Percentiles rank a stretch among this genome's conserved stretches.
phyloP scores from a whole-genome alignment of 2,113 vertebrate genomes.

The Buteo buteo region DNA sequence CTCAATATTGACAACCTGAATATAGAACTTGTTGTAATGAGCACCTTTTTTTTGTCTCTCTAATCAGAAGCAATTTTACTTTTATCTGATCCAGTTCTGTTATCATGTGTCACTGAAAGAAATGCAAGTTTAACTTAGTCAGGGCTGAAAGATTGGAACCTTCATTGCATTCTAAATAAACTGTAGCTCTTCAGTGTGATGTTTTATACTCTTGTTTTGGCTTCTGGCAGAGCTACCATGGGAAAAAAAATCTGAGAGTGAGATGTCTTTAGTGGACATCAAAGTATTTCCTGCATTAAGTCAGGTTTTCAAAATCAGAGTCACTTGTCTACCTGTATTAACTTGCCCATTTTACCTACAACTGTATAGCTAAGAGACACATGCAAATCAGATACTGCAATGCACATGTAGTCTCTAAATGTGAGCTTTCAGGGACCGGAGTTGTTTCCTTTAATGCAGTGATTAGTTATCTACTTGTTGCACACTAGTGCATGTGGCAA shows the following conservation, averaged over 20 bases:
- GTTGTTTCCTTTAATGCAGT: not conserved
- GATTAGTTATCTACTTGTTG: not conserved
- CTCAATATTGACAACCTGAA: not conserved
- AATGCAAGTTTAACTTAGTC: not conserved
- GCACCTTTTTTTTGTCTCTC: not conserved
- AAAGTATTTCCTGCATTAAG: not conserved
- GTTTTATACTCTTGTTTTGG: not conserved
- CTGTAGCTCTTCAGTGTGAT: not conserved
- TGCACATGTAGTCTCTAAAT: not conserved
- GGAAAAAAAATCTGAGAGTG: not conserved
- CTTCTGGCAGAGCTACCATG: not conserved
- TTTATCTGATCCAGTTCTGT: not conserved
- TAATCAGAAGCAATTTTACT: not conserved
- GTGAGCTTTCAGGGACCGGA: not conserved
- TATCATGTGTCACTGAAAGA: not conserved
- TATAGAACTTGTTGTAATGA: not conserved
- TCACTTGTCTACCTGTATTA: not conserved
- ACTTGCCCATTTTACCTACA: not conserved
- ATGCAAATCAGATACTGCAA: not conserved
- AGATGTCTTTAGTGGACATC: not conserved
- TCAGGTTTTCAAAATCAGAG: not conserved
- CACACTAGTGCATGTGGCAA: not conserved
- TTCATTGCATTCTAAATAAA: not conserved
- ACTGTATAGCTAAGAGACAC: not conserved
- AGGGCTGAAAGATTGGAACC: not conserved